Evolutionary conservation across 2,113 vertebrate genomes (phyloP).

Genomic region (Spea bombifrons): DNA sequence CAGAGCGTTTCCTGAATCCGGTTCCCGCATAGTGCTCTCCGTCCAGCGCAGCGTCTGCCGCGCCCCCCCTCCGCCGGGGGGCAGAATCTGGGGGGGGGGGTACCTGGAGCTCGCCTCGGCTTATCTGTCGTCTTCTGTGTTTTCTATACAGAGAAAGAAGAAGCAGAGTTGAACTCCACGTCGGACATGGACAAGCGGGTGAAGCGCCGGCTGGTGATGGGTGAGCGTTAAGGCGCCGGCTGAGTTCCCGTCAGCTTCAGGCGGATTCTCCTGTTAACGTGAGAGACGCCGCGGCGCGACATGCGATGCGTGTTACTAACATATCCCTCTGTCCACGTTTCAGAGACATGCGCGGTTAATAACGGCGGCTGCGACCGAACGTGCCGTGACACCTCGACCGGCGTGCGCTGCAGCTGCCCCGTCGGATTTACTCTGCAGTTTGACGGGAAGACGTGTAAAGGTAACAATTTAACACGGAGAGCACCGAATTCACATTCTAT

Average conservation of each 20-base stretch:
- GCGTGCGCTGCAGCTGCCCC: constrained; percentile 94
- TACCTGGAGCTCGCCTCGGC: no score
- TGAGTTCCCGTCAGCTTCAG: no score
- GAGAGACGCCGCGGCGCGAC: no score
- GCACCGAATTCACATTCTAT: no score
- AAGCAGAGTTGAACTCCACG: constrained; percentile 80
- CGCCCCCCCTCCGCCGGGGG: no score
- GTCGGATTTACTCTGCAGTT: constrained; percentile 89
- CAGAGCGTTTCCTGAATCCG: no score
- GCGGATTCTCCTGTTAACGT: no score
- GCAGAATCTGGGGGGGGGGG: no score
- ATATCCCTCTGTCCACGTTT: no score
- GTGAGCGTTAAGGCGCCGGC: constrained; percentile 69
- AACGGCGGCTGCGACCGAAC: constrained; percentile 96
- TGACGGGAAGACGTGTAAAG: constrained; percentile 95
- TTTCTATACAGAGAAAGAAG: constrained; percentile 75
- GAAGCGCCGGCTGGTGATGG: constrained; percentile 92
- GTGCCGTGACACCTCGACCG: constrained; percentile 94
- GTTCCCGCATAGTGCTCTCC: no score
- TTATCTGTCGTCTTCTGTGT: background rate
- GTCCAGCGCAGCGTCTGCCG: no score
- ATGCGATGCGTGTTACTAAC: no score
- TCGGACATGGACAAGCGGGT: constrained; percentile 92
- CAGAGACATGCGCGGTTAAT: constrained; percentile 94
- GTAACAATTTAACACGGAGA: constrained; percentile 57